Evolutionary conservation across 1,140 invertebrate genomes (phyloP), one percentile per base, ranked within the genome.

Genomic region (Caligus rogercresseyi): DNA sequence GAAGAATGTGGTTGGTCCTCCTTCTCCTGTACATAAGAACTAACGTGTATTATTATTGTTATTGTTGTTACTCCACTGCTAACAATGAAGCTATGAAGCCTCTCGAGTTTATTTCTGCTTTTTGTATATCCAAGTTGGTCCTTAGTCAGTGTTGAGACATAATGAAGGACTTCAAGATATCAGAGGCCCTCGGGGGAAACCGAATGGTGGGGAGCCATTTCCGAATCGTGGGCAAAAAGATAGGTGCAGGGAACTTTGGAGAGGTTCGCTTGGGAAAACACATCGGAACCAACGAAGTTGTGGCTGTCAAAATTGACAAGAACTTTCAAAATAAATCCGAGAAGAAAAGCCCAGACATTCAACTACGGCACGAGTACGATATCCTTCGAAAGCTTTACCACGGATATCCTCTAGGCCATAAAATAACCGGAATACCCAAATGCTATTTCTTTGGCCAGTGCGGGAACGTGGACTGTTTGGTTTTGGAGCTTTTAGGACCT

Each of bases 401-500:
- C 16, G 57, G 57, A 1, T 60, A 26, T 43, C 57, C 57, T 25
- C 21, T 25, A 25, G 57, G 57, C 15, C 57, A 60, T 43, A 60
- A 60, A 43, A 60, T 60, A 14, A 60, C 51, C 51, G 66, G 55
- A 63, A 51, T 64, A 14, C 66, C 54, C 52, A 53, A 43, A 21
- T 25, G 62, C 20, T 62, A 24, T 60, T 52, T 57, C 43, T 63
- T 54, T 65, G 54, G 31, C 16, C 52, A 26, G n/a, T 56, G 54
- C 19, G 64, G 54, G 65, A 54, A 52, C 14, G 21, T 63, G 3
- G 61, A 63, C 16, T 63, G 61, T 51, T 16, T 81, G 59, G 80
- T 82, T 57, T 78, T 88, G 77, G 85, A 87, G 75, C 74, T 88
- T 65, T 75, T 87, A 56, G 86, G 85, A 61, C 83, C 84, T 65